phyloP scores from a whole-genome alignment of 1,140 invertebrate species.

The Drosophila takahashii region DNA sequence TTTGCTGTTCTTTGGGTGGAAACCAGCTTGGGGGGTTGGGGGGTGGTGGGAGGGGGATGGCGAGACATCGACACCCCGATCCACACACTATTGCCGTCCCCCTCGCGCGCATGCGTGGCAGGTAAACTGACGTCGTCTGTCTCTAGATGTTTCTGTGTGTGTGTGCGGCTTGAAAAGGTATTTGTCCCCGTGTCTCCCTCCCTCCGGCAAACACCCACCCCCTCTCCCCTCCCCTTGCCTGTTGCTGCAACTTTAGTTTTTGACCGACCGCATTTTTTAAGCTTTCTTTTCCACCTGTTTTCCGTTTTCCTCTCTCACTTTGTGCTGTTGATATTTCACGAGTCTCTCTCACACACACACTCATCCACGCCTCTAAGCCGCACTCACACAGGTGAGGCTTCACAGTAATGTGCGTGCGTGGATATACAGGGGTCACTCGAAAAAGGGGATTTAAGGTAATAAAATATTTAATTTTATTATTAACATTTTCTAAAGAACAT shows the following conservation, averaged over 20 bases:
- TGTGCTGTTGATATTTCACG: conserved; percentile 74
- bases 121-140: conserved; percentile 10
- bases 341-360: conserved; percentile 44
- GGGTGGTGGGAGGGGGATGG: conserved; percentile 36
- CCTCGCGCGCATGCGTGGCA: conserved; percentile 68
- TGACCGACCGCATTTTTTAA: conserved; percentile 81
- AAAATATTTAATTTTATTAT: too few species aligned
- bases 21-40: conserved; percentile 53
- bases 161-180: conserved; percentile 67
- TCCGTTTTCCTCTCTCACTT: conserved; percentile 45
- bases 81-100: conserved; percentile 56
- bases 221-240: conserved; percentile 25
- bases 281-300: conserved; percentile 83
- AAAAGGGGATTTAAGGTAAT: too few species aligned
- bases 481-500: too few species aligned
- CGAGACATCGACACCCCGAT: conserved; percentile 68
- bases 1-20: conserved; percentile 45
- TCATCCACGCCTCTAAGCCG: conserved; percentile 31
- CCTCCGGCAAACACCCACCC: conserved; percentile 5
- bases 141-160: conserved; percentile 14
- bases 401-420: conserved; percentile 33
- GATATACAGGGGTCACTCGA: conserved; percentile 21
- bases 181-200: conserved; percentile 44
- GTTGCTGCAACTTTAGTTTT: conserved; percentile 70
- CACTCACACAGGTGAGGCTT: conserved; percentile 33